Evolutionary conservation across 37 sponge, comb jelly and placozoan species (phyloP), one percentile per base, ranked within the genome.

Genomic region (Tethya wilhelma): DNA sequence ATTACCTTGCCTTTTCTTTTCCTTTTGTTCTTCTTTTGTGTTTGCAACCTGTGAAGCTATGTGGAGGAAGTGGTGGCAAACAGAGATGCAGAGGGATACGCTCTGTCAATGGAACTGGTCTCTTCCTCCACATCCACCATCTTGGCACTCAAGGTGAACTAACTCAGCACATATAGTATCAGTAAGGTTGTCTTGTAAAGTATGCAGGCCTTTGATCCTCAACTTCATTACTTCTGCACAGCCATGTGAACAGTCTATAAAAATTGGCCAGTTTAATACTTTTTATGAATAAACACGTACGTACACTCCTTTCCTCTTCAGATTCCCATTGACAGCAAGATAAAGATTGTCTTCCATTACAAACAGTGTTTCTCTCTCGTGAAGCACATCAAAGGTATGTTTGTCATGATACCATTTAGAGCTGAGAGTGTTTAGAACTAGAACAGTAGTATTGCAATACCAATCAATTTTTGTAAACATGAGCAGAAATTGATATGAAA

Each of bases 281-380:
- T n/a, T n/a, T n/a, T n/a, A n/a, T n/a, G n/a, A n/a, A n/a, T n/a
- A n/a, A n/a, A n/a, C n/a, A n/a, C n/a, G n/a, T n/a, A n/a, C n/a
- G n/a, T n/a, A n/a, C n/a, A n/a, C n/a, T n/a, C n/a, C n/a, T n/a
- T n/a, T n/a, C n/a, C n/a, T 38, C 4, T 42, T 23, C 59, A 86
- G 86, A 79, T 87, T 39, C 87, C 87, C 40, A 56, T 87, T n/a
- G 87, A 87, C 65, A 87, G 77, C 55, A 87, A 74, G 56, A 67
- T 87, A 1, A 71, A 79, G 55, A 59, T 87, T 28, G 56, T 36
- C 25, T 87, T 87, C 65, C 87, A 87, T 40, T 87, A 79, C 69
- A 73, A 87, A 49, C 65, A 64, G 40, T 37, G 62, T 55, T 79
- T 87, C 68, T 80, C 81, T 30, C 59, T 80, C 12, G 75, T 74